Evolutionary conservation across 2,113 vertebrate species (phyloP), one percentile per base, ranked within the genome.

Genomic region (Engraulis encrasicolus): DNA sequence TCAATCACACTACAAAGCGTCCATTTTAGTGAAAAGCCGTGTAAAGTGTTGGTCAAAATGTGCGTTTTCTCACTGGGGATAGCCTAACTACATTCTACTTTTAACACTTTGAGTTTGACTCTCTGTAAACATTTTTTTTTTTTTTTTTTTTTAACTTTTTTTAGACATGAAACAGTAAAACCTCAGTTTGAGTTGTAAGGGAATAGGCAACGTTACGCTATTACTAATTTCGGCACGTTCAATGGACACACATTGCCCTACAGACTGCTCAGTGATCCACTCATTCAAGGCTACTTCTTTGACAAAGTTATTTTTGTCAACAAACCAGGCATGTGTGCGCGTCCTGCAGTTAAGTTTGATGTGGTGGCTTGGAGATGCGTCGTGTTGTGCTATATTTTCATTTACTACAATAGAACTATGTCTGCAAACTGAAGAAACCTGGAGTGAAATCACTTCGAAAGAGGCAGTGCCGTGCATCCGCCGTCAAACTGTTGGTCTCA

Each of bases 391-490:
- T 9, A 45, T 45, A 9, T 45, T 45, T 3, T 45, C 4, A 45
- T 9, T 45, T 45, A n/a, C n/a, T 45, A 45, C 40, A 45, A 45
- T 45, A 45, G 40, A 5, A 3, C 3, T 45, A 45, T 45, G 3
- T 9, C 40, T 45, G 27, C 14, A 74, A 74, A 74, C 66, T 3
- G 66, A 74, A 74, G 27, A 74, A 74, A 74, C 23, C 31, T 34
- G 34, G 66, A 74, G 61, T 71, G 61, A 71, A 71, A 34, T 74
- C 66, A 74, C 66, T 74, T 74, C 17, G 66, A 74, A 74, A 34
- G 66, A 74, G 31, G 66, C 66, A 74, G 66, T 74, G 66, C 66
- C 34, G 66, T 31, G 31, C 66, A 74, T 74, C 66, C 66, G 27
- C 66, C 34, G 66, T 74, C 66, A 31, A 74, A 74, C 66, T 27